Percentiles rank a stretch among this genome's conserved stretches.
These are phyloP conservation scores for Fissipunctia ypsillon DNA, from an alignment of 2,888 invertebrate genomes.

Conservation along the genomic window DNA sequence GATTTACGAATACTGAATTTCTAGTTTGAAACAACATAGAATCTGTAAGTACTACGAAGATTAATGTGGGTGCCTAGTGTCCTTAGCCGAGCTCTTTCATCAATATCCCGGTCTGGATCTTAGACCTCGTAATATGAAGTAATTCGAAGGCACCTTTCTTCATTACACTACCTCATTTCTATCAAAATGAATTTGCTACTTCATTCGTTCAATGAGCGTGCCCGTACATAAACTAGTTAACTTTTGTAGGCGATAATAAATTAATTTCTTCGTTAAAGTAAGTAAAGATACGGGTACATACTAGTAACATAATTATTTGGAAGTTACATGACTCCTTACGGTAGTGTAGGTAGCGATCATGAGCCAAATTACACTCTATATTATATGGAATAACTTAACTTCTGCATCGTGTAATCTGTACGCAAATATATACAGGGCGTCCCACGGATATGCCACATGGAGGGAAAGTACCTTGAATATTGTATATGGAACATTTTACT, in stretches of 20 bases:
- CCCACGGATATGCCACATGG: no score
- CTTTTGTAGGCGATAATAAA: constrained; percentile 30
- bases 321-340: neutral
- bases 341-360: neutral
- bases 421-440: no score
- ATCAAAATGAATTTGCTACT: constrained; percentile 55
- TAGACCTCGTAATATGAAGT: constrained; percentile 48
- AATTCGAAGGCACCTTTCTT: constrained; percentile 54
- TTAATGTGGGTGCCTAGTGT: constrained; percentile 17
- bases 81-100: constrained; percentile 29
- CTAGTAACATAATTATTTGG: constrained; percentile 8
- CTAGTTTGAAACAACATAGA: neutral
- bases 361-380: neutral
- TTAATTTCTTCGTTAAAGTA: constrained; percentile 24
- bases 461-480: no score
- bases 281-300: neutral
- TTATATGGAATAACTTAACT: neutral
- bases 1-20: constrained; percentile 24
- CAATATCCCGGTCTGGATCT: constrained; percentile 35
- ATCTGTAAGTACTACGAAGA: constrained; percentile 6
- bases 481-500: no score
- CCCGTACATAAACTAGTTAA: constrained; percentile 31
- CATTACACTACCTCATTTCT: constrained; percentile 52
- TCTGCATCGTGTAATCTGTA: neutral
- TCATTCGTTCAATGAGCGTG: constrained; percentile 49